phyloP scores from a whole-genome alignment of 1,140 invertebrate species.

The Acromyrmex echinatior region DNA sequence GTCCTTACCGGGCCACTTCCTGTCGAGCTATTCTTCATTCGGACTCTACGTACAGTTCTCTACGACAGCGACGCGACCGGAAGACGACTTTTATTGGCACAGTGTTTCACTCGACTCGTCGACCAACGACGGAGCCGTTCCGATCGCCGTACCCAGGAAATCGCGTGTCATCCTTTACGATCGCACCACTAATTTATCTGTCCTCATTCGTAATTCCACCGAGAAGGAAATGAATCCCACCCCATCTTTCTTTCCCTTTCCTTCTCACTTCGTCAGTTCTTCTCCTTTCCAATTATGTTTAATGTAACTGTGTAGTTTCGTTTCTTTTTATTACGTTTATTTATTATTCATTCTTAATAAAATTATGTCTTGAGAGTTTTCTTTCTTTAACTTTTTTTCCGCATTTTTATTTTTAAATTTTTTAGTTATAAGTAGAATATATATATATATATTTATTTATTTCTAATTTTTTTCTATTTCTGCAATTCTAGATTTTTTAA shows the following conservation, averaged over 20 bases:
- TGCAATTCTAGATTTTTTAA: neutral
- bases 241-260: neutral
- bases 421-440: neutral
- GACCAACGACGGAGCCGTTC: constrained; percentile 16
- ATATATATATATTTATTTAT: too few relatives aligned
- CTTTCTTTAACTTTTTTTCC: neutral
- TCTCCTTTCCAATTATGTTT: constrained; percentile 34
- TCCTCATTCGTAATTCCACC: constrained; percentile 59
- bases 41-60: constrained; percentile 55
- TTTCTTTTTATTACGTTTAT: constrained; percentile 34
- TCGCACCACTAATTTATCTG: constrained; percentile 69
- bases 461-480: neutral
- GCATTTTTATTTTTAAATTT: neutral
- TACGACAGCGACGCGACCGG: constrained; percentile 64
- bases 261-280: neutral
- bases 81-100: constrained; percentile 79
- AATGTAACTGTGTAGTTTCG: neutral
- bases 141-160: constrained; percentile 64
- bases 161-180: constrained; percentile 69
- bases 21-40: constrained; percentile 71
- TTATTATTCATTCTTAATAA: neutral
- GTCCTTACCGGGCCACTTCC: constrained; percentile 58
- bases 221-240: constrained; percentile 60
- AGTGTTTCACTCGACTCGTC: constrained; percentile 72
- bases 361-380: neutral